These are phyloP conservation scores for Gorsachius goisagi DNA, from an alignment of 2,113 vertebrate species.

Conservation along the genomic window DNA sequence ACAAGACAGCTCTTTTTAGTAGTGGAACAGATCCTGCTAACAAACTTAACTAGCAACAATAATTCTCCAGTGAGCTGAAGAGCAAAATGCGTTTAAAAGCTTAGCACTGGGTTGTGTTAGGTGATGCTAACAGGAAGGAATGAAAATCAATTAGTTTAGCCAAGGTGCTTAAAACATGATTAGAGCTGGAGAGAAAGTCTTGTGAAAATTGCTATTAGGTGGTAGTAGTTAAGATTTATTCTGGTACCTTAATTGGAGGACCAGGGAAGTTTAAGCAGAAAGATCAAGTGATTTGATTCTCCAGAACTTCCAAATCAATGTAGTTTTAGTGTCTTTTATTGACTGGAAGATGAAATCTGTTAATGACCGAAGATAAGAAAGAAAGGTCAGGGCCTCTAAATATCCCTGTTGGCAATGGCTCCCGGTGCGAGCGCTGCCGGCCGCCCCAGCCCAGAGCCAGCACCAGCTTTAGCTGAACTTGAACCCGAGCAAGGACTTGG, in stretches of 20 bases:
- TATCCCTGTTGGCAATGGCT: not conserved
- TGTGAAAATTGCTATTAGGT: not conserved
- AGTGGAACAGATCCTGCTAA: conserved; percentile 33
- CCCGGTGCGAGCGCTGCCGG: accelerated
- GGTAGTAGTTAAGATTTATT: conserved; percentile 11
- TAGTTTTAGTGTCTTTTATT: conserved; percentile 16
- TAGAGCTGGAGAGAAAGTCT: not conserved
- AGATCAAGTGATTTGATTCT: conserved; percentile 40
- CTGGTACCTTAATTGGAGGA: conserved; percentile 14
- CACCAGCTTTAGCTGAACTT: not conserved
- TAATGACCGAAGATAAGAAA: not conserved
- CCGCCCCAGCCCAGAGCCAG: not conserved
- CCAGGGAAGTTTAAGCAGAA: conserved; percentile 6
- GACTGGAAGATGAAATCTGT: conserved; percentile 43
- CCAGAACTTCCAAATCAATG: conserved; percentile 42
- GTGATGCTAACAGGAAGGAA: not conserved
- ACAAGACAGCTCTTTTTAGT: conserved; percentile 27
- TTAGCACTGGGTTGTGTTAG: not conserved
- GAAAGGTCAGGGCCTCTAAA: not conserved
- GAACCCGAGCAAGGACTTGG: not conserved
- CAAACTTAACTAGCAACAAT: conserved; percentile 15
- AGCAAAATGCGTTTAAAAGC: not conserved
- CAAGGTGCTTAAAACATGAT: not conserved
- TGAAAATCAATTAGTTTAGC: conserved; percentile 14
- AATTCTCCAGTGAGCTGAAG: not conserved